phyloP scores from a whole-genome alignment of 2,888 invertebrate species.

The Drosophila longiperda region DNA sequence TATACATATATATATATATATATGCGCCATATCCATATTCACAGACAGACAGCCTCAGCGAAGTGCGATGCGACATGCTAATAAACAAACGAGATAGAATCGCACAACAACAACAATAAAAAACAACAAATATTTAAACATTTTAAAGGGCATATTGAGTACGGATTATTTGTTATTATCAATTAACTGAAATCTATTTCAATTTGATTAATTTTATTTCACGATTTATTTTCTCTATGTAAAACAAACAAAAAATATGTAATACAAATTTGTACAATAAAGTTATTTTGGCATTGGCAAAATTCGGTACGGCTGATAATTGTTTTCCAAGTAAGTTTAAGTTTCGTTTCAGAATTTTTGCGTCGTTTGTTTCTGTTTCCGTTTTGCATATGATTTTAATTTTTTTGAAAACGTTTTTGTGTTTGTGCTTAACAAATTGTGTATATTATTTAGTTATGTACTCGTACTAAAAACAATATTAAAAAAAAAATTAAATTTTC shows the following conservation, averaged over 20 bases:
- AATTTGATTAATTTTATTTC: conserved; percentile 38
- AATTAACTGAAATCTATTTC: conserved; percentile 24
- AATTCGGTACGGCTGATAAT: conserved; percentile 84
- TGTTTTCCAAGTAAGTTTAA: conserved; percentile 85
- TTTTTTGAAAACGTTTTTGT: conserved; percentile 30
- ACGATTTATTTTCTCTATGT: conserved; percentile 29
- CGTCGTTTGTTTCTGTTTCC: conserved; percentile 28
- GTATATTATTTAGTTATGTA: conserved; percentile 54
- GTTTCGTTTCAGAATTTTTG: conserved; percentile 48
- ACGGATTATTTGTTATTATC: conserved; percentile 15
- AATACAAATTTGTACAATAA: conserved; percentile 41
- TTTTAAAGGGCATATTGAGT: not conserved
- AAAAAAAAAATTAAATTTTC: conserved; percentile 20
- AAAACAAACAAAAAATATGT: conserved; percentile 10
- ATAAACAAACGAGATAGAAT: conserved; percentile 20
- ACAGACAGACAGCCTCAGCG: conserved; percentile 7
- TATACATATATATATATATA: not conserved
- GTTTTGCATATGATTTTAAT: conserved; percentile 26
- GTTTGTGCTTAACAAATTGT: conserved; percentile 58
- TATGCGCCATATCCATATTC: conserved; percentile 12
- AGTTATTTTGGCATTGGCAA: conserved; percentile 84
- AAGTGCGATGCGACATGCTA: conserved; percentile 33
- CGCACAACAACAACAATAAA: not conserved
- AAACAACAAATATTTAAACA: not conserved
- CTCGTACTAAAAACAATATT: conserved; percentile 51